Evolutionary conservation across 2,797 vertebrate genomes (phyloP), one percentile per base, ranked within the genome.

Genomic region (Typhlichthys eigenmanni): DNA sequence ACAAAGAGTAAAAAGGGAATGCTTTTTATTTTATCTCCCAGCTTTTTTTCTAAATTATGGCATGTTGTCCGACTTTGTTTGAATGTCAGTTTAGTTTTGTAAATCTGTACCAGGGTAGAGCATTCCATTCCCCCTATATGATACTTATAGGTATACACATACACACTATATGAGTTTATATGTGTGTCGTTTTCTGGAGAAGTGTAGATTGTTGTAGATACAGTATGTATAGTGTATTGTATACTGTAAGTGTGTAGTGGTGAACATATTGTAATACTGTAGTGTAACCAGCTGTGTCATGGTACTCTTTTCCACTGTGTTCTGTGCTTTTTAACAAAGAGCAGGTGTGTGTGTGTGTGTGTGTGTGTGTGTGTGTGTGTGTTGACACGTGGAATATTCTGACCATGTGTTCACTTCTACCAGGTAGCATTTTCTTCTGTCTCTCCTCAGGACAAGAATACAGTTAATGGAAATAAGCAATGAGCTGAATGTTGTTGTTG

Each of bases 261-360:
- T 49, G 62, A 48, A 47, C 43, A 47, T 50, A 10, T 57, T 46
- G n/a, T 16, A 45, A 51, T 46, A 52, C 14, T 38, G 34, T 38
- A 38, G 51, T 7, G 32, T 51, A 76, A 48, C 65, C 80, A 80
- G 71, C 68, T 80, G 60, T 64, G 49, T 73, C 72, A n/a, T 59
- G 53, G 47, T 48, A 24, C 48, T 65, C 57, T 55, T 47, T 43
- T 58, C 8, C 29, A 52, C 9, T 55, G 1, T 66, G 75, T 53
- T 47, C 8, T 61, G 14, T 68, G 74, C 70, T 58, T 61, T 70
- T 58, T 79, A 83, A 84, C 66, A 81, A 64, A 67, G 64, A 76
- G 60, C 80, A 85, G 82, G 80, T 82, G 82, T 55, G 66, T 7
- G 8, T 5, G 8, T 5, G 24, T 24, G 80, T 82, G 82, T 55